Evolutionary conservation across 2,888 invertebrate species (phyloP).

Genomic region (Drosophila affinis): DNA sequence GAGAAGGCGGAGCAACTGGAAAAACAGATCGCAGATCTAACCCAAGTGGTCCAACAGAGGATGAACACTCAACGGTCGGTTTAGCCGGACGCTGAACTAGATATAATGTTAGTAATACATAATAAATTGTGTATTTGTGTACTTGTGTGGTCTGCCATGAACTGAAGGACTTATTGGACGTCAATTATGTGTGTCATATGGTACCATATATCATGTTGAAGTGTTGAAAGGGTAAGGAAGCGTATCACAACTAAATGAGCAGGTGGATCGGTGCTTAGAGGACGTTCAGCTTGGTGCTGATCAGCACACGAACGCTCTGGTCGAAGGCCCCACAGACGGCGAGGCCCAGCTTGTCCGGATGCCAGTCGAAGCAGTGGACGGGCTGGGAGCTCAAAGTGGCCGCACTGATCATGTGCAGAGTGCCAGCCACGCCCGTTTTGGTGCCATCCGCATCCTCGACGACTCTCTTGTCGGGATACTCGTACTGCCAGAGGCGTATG

Average conservation of each 20-base stretch:
- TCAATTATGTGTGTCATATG: neutral
- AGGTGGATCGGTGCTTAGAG: constrained; percentile 61
- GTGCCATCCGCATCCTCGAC: constrained; percentile 89
- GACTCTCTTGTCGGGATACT: constrained; percentile 91
- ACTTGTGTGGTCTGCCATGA: neutral
- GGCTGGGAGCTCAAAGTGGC: constrained; percentile 93
- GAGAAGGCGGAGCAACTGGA: constrained; percentile 81
- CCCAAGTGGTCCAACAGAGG: constrained; percentile 68
- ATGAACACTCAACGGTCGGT: constrained; percentile 51
- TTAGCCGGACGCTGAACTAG: neutral
- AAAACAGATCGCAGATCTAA: constrained; percentile 56
- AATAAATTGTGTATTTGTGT: neutral
- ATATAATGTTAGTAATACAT: constrained; percentile 8
- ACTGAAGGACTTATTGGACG: neutral
- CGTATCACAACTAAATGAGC: neutral
- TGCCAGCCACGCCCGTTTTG: constrained; percentile 90
- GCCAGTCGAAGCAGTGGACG: constrained; percentile 95
- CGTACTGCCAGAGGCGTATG: constrained; percentile 97
- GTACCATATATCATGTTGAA: neutral
- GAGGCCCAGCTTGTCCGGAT: constrained; percentile 93
- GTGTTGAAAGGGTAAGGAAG: neutral
- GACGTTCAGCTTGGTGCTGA: constrained; percentile 94
- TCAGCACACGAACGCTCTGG: constrained; percentile 93
- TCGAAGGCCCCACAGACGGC: constrained; percentile 96
- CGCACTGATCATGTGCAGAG: constrained; percentile 90